phyloP scores from a whole-genome alignment of 2,113 vertebrate species.

The Anguilla japonica region DNA sequence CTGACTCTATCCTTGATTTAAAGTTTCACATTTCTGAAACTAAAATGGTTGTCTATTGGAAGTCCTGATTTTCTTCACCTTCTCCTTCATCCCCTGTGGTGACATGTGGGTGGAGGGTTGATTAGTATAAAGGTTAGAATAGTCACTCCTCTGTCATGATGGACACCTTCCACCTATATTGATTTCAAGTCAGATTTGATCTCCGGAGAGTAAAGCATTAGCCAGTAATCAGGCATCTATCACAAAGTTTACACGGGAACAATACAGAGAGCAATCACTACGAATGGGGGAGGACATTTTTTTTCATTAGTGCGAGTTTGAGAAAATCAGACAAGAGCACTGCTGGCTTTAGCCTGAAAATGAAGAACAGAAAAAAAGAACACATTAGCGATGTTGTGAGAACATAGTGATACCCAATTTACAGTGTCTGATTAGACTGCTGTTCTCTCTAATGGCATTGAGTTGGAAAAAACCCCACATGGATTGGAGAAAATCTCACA shows the following conservation, averaged over 20 bases:
- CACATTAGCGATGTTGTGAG: not conserved
- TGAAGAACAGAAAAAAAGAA: not conserved
- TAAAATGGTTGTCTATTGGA: too few species aligned
- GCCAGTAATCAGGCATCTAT: not conserved
- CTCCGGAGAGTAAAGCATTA: not conserved
- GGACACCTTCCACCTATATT: not conserved
- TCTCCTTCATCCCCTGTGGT: not conserved
- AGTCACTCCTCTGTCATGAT: not conserved
- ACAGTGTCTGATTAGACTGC: not conserved
- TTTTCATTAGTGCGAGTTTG: not conserved
- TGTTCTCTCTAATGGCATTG: not conserved
- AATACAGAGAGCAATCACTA: not conserved
- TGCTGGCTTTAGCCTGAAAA: not conserved
- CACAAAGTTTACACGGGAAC: not conserved
- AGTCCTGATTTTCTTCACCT: not conserved
- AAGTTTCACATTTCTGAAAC: too few species aligned
- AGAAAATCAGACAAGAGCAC: not conserved
- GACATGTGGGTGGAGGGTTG: not conserved
- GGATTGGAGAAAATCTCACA: not conserved
- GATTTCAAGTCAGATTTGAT: not conserved
- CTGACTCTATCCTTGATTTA: too few species aligned
- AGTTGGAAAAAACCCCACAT: not conserved
- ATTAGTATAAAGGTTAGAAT: not conserved
- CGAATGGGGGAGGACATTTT: not conserved
- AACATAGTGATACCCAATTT: not conserved